Base-by-base conservation (phyloP, 2,113 vertebrate genomes). In the Pelodiscus sinensis region DNA sequence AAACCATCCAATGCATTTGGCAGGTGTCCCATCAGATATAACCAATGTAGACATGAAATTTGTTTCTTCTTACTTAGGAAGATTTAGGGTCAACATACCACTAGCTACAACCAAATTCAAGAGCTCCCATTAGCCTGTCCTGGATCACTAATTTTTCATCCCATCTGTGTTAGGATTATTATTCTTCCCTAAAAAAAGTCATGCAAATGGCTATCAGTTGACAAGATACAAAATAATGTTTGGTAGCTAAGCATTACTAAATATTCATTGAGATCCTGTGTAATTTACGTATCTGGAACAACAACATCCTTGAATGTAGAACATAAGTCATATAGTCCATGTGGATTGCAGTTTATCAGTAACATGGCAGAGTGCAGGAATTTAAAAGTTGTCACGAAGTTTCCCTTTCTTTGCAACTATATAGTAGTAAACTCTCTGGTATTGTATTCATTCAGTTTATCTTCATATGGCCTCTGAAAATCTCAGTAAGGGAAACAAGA, bases 151-250 rank as follows among this genome's bases (percentile, higher is more conserved):
- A 0, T 55, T 91, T 91, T 91, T 89, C 79, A 13, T 93, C 62
- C 35, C 57, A 82, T 79, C 57, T 96, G 55, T 57, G 96, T 96
- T 82, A 86, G 25, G 82, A n/a, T 89, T 85, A 90, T 58, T 91
- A 80, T 82, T 90, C n/a, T 86, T 56, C 71, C 71, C 86, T 89
- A 89, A 94, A 89, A 94, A 44, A 94, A 94, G 4, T 27, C 50
- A 51, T 90, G 54, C 14, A 90, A 94, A 96, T 71, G 27, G n/a
- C 56, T 86, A 93, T 89, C 86, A 86, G 89, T 93, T 92, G 89
- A 9, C 52, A 92, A 85, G n/a, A 65, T 79, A 88, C 86, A 89
- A 96, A 92, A 88, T 90, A 94, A 87, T 89, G 89, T 31, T 82
- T 92, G 58, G 62, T 92, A 94, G 82, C 87, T 22, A 56, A 86